phyloP scores from a whole-genome alignment of 2,113 vertebrate species.

The Ceyx melanurus region DNA sequence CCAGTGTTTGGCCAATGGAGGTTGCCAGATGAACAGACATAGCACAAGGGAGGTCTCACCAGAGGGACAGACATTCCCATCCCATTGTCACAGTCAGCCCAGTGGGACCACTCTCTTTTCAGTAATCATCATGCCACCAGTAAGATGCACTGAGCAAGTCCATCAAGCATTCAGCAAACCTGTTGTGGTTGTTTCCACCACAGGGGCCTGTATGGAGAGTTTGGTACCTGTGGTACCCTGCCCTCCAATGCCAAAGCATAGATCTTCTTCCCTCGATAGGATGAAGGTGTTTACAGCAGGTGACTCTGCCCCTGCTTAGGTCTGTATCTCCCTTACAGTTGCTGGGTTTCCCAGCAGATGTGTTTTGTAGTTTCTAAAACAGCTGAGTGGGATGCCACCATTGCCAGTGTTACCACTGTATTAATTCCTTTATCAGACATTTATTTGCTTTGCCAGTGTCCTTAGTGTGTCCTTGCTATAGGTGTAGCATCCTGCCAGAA shows the following conservation, averaged over 20 bases:
- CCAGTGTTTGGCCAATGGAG: fast-evolving
- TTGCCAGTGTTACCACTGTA: background rate
- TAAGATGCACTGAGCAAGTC: background rate
- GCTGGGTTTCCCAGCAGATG: background rate
- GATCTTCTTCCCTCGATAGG: background rate
- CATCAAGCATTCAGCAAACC: fast-evolving
- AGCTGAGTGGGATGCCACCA: background rate
- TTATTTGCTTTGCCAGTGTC: background rate
- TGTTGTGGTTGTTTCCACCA: background rate
- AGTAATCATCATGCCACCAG: background rate
- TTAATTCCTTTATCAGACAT: background rate
- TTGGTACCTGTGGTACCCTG: background rate
- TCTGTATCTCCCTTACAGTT: background rate
- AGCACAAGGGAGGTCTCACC: background rate
- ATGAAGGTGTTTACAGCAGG: background rate
- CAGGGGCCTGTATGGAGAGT: background rate
- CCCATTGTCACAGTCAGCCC: background rate
- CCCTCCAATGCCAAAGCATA: background rate
- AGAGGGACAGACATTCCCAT: background rate
- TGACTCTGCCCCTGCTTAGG: background rate
- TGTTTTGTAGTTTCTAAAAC: background rate
- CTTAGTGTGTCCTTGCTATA: background rate
- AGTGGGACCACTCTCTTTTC: background rate
- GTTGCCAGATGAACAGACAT: background rate
- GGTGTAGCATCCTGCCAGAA: background rate